Percentiles rank a stretch among this genome's conserved stretches.
These are phyloP conservation scores for Stenotaenia linearis DNA, from an alignment of 2,888 invertebrate genomes.

Conservation along the genomic window DNA sequence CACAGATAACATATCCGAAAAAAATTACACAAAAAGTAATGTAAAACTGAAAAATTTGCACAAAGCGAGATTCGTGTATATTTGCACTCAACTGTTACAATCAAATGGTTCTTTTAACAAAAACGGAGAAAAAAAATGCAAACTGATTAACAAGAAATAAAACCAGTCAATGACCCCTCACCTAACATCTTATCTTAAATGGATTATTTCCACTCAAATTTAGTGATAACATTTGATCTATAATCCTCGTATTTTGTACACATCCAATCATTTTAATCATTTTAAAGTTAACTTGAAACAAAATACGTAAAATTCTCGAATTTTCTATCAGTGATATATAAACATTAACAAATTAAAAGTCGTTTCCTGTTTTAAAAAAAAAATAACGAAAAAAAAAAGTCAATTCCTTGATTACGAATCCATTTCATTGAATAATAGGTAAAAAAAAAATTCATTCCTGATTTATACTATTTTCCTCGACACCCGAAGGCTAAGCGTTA, in stretches of 20 bases:
- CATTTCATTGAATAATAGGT: too few relatives aligned
- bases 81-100: background rate
- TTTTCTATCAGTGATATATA: too few relatives aligned
- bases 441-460: background rate
- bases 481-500: background rate
- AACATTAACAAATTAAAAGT: too few relatives aligned
- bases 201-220: background rate
- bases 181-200: background rate
- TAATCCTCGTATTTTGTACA: background rate
- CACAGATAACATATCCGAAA: conserved; percentile 32
- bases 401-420: too few relatives aligned
- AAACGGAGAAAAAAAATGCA: background rate
- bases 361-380: too few relatives aligned
- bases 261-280: background rate
- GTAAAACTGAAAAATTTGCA: background rate
- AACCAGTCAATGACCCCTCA: background rate
- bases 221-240: background rate
- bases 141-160: background rate
- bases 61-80: background rate
- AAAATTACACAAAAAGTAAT: conserved; percentile 26
- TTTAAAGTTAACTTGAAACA: too few relatives aligned
- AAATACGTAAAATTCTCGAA: too few relatives aligned
- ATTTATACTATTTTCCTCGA: background rate
- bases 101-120: background rate
- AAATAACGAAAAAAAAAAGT: too few relatives aligned